These are phyloP conservation scores for Aleiodes alternator DNA, from an alignment of 2,888 invertebrate genomes.

Conservation along the genomic window DNA sequence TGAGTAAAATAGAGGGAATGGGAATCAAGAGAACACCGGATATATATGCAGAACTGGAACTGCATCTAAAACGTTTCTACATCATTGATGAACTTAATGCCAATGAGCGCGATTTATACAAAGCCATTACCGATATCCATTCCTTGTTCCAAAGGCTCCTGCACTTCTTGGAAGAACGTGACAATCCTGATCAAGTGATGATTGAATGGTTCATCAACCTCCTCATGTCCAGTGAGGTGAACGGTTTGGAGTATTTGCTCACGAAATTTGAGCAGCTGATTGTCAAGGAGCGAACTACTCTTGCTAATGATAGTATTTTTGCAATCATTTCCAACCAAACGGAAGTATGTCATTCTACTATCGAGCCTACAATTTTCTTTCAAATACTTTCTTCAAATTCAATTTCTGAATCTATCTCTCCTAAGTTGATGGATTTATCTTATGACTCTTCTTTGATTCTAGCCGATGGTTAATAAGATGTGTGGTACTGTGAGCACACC, in stretches of 20 bases:
- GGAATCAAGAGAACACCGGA: neutral
- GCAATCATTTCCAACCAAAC: neutral
- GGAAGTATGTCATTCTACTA: neutral
- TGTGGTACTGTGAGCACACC: neutral
- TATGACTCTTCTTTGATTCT: no score
- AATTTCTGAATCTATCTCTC: neutral
- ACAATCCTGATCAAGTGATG: neutral
- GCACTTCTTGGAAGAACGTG: neutral
- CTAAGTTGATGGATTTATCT: no score
- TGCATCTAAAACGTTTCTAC: neutral
- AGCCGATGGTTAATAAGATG: neutral
- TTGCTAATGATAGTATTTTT: neutral
- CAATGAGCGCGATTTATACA: constrained; percentile 16
- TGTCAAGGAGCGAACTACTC: neutral
- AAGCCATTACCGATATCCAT: neutral
- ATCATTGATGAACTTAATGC: constrained; percentile 37
- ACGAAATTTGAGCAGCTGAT: neutral
- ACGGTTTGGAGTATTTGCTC: neutral
- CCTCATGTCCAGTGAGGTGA: neutral
- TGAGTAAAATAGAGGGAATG: constrained; percentile 37
- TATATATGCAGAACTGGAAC: neutral
- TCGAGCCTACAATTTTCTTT: neutral
- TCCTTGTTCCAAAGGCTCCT: neutral
- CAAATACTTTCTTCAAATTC: neutral
- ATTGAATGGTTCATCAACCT: neutral